Base-by-base conservation (phyloP, 2,797 vertebrate genomes). In the Limosa lapponica region DNA sequence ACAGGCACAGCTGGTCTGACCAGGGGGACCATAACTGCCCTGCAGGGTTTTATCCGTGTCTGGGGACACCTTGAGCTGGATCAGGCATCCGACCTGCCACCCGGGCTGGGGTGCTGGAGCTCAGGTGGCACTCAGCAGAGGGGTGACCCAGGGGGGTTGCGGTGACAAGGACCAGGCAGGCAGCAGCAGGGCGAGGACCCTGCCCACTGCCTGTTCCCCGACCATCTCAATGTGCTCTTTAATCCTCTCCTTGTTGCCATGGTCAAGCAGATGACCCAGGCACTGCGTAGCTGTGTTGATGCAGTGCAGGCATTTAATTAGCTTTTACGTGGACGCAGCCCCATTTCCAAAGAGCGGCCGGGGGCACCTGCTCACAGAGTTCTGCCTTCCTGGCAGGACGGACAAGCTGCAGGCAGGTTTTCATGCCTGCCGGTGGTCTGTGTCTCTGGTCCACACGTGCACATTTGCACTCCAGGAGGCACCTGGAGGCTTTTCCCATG, bases 391-490 rank as follows among this genome's bases (percentile, higher is more conserved):
- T 3, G 6, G 39, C 51, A 13, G 51, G 58, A 57, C 1, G 1
- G 41, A 28, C 69, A 16, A 0, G 3, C 57, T 78, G 80, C 49
- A 17, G 62, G 19, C 30, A n/a, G 48, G 37, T 51, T 28, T 37
- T 19, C 39, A 10, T 1, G 3, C 4, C 1, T 37, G 55, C 36
- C 3, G 6, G 32, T 1, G 1, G 24, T 17, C 44, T 13, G 0
- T 23, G 36, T 52, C 43, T 23, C 52, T 12, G 34, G 13, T 28
- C 41, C 61, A 41, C 32, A 28, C 2, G 0, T n/a, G 36, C 30
- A 14, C 5, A 0, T 41, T 37, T 39, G 52, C 11, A 5, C 58
- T 44, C 13, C 4, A 11, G 10, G 32, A 54, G 57, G 27, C 61
- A 16, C 23, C 39, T 0, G 0, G 75, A 82, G 30, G 13, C 34